phyloP scores from a whole-genome alignment of 2,888 invertebrate species.

The Prosapia bicincta region DNA sequence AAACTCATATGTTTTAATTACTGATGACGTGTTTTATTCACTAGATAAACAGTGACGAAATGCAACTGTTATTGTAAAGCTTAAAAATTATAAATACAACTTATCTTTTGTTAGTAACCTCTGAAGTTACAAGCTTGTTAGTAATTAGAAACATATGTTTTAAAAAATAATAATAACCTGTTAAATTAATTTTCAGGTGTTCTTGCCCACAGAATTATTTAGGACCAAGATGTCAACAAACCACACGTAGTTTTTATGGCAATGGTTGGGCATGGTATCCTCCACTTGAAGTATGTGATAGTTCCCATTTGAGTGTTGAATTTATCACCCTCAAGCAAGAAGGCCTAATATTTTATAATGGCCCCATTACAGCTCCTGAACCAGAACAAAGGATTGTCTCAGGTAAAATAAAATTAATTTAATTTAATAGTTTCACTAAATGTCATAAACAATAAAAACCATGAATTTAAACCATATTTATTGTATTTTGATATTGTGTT shows the following conservation, averaged over 20 bases:
- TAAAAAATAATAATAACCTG: not conserved
- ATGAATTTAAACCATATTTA: no score
- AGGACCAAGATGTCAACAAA: constrained; percentile 96
- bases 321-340: constrained; percentile 90
- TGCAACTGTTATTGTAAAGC: no score
- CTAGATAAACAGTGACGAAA: no score
- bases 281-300: constrained; percentile 93
- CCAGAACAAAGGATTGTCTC: constrained; percentile 84
- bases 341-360: constrained; percentile 92
- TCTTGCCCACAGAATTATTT: constrained; percentile 90
- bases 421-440: no score
- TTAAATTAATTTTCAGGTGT: constrained; percentile 55
- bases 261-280: constrained; percentile 99
- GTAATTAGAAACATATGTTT: no score
- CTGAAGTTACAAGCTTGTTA: no score
- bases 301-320: constrained; percentile 91
- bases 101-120: no score
- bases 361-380: constrained; percentile 95
- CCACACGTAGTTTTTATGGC: constrained; percentile 89
- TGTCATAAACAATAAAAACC: no score
- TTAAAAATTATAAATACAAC: no score
- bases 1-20: no score
- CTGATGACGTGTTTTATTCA: no score
- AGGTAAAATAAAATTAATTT: constrained; percentile 46
- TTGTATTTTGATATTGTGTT: no score